Evolutionary conservation across 2,797 vertebrate species (phyloP), one percentile per base, ranked within the genome.

Genomic region (Sebastes reedi): DNA sequence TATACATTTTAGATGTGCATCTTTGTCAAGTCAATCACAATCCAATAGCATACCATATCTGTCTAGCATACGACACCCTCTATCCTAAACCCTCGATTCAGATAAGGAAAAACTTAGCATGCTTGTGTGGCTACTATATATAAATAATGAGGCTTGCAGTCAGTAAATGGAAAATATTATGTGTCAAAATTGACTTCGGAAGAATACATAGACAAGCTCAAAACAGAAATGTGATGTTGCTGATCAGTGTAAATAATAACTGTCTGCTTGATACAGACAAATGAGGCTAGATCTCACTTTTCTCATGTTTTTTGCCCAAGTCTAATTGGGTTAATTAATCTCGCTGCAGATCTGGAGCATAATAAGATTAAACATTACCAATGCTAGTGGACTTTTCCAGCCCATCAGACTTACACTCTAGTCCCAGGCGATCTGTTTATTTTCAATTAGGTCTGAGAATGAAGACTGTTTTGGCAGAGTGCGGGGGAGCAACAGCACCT

Each of bases 291-390:
- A 86, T 61, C 50, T 84, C 66, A 82, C 72, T 85, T 89, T 90
- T 85, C 59, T 85, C 25, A 85, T 87, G 74, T 81, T 86, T 91
- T 91, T 90, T 90, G 62, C 86, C 87, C 81, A 67, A 81, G 67
- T 92, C 80, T 92, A 94, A 95, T 94, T 95, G 87, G 88, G 87
- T 93, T 93, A 92, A 96, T 95, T 94, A 90, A 93, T 94, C 88
- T 91, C 46, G 39, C 83, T 89, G 88, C 89, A 90, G 86, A 94
- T 93, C 80, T 82, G 73, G 87, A 92, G 84, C 76, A 86, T 89
- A 92, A 91, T 91, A 82, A 90, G 89, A 96, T 94, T 92, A 95
- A 94, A 93, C 86, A 91, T 91, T 86, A 86, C 69, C 85, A 89
- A 82, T 86, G 79, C 80, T 77, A 60, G 87, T 88, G 88, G 94